A percentile compares a stretch with the other conserved stretches of the same genome.
These are phyloP conservation scores for Cerceris rybyensis DNA, from an alignment of 2,888 invertebrate genomes.

Conservation along the genomic window DNA sequence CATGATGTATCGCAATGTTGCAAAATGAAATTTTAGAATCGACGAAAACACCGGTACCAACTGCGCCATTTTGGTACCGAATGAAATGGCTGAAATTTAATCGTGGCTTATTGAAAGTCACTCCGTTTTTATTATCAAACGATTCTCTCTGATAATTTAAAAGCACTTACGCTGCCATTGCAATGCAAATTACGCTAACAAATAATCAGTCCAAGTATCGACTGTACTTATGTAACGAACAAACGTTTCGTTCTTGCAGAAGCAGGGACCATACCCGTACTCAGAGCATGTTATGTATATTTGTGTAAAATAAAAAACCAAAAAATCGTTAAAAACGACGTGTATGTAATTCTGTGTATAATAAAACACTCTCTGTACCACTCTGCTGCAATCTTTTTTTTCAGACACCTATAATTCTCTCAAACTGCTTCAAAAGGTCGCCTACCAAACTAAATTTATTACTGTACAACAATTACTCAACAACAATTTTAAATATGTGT, in stretches of 20 bases:
- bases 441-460: not conserved
- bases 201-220: too few species aligned
- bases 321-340: slow-evolving; percentile 13
- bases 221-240: not conserved
- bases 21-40: not conserved
- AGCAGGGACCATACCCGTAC: slow-evolving; percentile 35
- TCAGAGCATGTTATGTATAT: slow-evolving; percentile 43
- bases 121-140: not conserved
- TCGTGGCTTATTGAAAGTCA: not conserved
- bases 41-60: too few species aligned
- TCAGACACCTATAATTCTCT: too few species aligned
- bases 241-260: slow-evolving; percentile 38
- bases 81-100: not conserved
- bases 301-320: slow-evolving; percentile 42
- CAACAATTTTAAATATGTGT: too few species aligned
- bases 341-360: slow-evolving; percentile 45
- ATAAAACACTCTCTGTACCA: slow-evolving; percentile 22
- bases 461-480: too few species aligned
- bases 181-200: not conserved
- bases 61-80: too few species aligned
- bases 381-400: not conserved
- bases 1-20: slow-evolving; percentile 17
- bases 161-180: not conserved
- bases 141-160: not conserved
- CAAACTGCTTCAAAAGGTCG: too few species aligned